Evolutionary conservation across 2,797 vertebrate species (phyloP).

Genomic region (Pangasius larnaudii): DNA sequence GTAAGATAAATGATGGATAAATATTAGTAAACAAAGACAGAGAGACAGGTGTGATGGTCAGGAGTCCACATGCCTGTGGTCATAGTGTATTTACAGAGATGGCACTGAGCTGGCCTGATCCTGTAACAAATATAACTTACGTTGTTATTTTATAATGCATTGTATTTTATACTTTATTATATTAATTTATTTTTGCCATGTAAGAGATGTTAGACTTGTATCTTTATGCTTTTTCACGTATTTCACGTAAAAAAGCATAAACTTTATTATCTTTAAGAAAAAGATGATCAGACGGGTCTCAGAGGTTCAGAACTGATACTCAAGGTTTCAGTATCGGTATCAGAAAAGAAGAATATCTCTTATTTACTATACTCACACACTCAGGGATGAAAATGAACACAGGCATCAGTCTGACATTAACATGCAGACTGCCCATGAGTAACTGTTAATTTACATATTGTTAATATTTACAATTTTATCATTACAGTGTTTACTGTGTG

Average conservation of each 20-base stretch:
- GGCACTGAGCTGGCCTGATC: not conserved
- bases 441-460: too few relatives aligned
- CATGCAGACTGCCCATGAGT: too few relatives aligned
- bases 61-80: not conserved
- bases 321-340: too few relatives aligned
- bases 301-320: too few relatives aligned
- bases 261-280: not conserved
- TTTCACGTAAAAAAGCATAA: not conserved
- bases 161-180: not conserved
- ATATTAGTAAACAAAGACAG: not conserved
- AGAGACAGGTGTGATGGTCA: not conserved
- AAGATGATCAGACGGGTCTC: not conserved
- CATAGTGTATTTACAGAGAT: not conserved
- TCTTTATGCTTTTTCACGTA: not conserved
- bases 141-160: not conserved
- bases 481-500: too few relatives aligned
- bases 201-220: not conserved
- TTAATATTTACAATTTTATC: too few relatives aligned
- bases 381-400: too few relatives aligned
- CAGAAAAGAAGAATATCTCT: too few relatives aligned
- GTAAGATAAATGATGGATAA: too few relatives aligned
- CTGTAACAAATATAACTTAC: not conserved
- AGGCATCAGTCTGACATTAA: too few relatives aligned
- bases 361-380: too few relatives aligned
- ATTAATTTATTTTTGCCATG: not conserved